These are phyloP conservation scores for Echinops telfairi DNA, from an alignment of 2,113 vertebrate genomes.

Conservation along the genomic window DNA sequence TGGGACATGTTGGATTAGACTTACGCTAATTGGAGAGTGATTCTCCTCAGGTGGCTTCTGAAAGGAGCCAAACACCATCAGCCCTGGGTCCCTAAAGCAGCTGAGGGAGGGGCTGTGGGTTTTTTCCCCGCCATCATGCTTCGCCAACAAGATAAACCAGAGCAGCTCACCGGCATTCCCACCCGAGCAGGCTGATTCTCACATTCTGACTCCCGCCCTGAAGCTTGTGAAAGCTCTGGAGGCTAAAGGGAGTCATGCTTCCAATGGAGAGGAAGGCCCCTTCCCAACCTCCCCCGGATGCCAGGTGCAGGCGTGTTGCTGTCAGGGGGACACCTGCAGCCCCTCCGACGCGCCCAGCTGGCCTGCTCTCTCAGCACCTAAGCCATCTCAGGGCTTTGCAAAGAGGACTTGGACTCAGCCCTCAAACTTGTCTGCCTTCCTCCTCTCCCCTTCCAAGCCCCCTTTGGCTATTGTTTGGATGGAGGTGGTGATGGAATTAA, in stretches of 20 bases:
- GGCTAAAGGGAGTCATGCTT: constrained; percentile 82
- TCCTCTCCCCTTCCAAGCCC: neutral
- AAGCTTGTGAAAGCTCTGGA: constrained; percentile 82
- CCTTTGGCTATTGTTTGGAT: constrained; percentile 62
- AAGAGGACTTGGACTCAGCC: constrained; percentile 69
- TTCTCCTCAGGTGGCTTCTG: constrained; percentile 78
- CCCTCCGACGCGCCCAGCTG: constrained; percentile 57
- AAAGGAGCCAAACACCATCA: constrained; percentile 79
- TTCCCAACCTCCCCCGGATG: constrained; percentile 71
- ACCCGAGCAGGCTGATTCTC: constrained; percentile 86
- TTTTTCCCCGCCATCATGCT: constrained; percentile 77
- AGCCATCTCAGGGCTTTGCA: constrained; percentile 47
- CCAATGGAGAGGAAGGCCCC: constrained; percentile 84
- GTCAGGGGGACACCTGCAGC: constrained; percentile 86
- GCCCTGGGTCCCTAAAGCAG: constrained; percentile 78
- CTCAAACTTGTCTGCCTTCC: constrained; percentile 14
- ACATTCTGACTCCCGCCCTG: constrained; percentile 87
- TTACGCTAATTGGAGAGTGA: constrained; percentile 79
- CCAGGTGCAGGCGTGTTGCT: constrained; percentile 76
- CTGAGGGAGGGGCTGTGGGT: constrained; percentile 71
- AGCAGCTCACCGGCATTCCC: constrained; percentile 84
- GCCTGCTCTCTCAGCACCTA: neutral
- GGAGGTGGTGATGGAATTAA: constrained; percentile 79
- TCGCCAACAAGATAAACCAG: constrained; percentile 85
- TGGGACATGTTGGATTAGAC: constrained; percentile 67